Evolutionary conservation across 2,888 invertebrate genomes (phyloP).

Genomic region (Bembecia ichneumoniformis): DNA sequence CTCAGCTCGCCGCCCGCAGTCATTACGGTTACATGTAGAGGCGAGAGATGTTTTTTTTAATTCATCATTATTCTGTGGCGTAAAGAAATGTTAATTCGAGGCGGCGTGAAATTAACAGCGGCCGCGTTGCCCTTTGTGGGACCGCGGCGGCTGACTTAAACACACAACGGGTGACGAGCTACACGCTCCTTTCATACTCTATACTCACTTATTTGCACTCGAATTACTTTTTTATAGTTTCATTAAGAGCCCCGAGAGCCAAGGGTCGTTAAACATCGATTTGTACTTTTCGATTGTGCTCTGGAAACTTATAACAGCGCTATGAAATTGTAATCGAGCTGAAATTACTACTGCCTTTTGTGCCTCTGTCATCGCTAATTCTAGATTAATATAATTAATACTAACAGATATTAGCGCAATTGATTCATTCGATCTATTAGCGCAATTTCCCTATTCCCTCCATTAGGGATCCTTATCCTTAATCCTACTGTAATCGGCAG

Average conservation of each 20-base stretch:
- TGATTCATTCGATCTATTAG: too few species aligned
- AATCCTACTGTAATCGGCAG: too few species aligned
- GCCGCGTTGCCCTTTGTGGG: conserved; percentile 65
- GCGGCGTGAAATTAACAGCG: conserved; percentile 73
- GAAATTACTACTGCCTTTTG: not conserved
- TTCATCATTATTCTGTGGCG: conserved; percentile 72
- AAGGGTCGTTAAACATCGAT: conserved; percentile 60
- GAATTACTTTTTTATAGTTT: conserved; percentile 58
- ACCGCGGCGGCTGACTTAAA: conserved; percentile 63
- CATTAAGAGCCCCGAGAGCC: conserved; percentile 50
- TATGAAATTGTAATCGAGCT: not conserved
- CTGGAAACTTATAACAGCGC: not conserved
- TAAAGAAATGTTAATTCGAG: conserved; percentile 75
- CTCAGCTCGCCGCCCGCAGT: conserved; percentile 41
- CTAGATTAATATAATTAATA: not conserved
- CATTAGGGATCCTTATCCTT: too few species aligned
- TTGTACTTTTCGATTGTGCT: conserved; percentile 28
- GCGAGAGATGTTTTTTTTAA: conserved; percentile 68
- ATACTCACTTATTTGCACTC: conserved; percentile 65
- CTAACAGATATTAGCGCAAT: too few species aligned
- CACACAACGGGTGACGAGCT: conserved; percentile 70
- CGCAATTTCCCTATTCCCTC: too few species aligned
- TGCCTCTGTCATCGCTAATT: not conserved
- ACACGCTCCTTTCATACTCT: conserved; percentile 52
- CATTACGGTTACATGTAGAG: conserved; percentile 65